Evolutionary conservation across 2,888 invertebrate genomes (phyloP).

Genomic region (Chouioia cunea): DNA sequence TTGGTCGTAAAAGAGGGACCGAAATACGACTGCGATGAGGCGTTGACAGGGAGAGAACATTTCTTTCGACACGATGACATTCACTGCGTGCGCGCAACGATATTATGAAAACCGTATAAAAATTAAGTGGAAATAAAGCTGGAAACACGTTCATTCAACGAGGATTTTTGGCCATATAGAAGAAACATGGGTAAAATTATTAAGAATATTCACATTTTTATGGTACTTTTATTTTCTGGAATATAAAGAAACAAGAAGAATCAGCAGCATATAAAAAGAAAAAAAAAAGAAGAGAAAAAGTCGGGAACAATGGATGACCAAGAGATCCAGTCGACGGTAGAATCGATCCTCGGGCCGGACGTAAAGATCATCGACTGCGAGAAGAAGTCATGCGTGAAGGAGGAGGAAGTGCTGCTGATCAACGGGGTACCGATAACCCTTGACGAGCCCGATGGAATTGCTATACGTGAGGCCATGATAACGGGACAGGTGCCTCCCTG

Average conservation of each 20-base stretch:
- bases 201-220: background rate
- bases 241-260: too few relatives aligned
- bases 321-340: conserved; percentile 81
- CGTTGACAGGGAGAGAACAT: background rate
- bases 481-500: conserved; percentile 80
- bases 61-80: conserved; percentile 33
- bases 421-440: conserved; percentile 79
- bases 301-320: conserved; percentile 74
- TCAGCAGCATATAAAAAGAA: too few relatives aligned
- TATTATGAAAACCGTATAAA: background rate
- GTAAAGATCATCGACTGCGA: conserved; percentile 81
- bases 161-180: conserved; percentile 8
- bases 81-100: conserved; percentile 18
- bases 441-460: conserved; percentile 77
- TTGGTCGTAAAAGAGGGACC: background rate
- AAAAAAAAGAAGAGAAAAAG: background rate
- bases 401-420: conserved; percentile 79
- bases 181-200: background rate
- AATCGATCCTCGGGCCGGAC: conserved; percentile 80
- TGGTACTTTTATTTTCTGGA: too few relatives aligned
- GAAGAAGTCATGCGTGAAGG: conserved; percentile 78
- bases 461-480: conserved; percentile 77
- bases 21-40: conserved; percentile 8
- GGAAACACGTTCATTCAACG: conserved; percentile 16
- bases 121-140: conserved; percentile 3